Base-by-base conservation (phyloP, 2,113 vertebrate species). In the Onychostoma macrolepis region DNA sequence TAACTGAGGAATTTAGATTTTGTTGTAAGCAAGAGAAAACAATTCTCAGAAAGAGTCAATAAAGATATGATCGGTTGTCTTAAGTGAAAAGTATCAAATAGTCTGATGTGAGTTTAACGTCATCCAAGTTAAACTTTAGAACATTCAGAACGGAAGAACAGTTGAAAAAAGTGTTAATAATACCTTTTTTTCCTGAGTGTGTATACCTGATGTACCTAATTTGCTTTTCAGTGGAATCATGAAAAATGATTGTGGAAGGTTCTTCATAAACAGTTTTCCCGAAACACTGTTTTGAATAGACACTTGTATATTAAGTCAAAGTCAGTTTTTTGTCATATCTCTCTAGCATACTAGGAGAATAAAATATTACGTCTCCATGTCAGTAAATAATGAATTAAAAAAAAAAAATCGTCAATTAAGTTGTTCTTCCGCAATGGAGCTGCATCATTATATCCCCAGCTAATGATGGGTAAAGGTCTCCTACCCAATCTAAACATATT, bases 401-500 rank as follows among this genome's bases (percentile, higher is more conserved):
- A 38, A 76, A 48, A 33, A 45, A 33, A 69, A 65, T 24, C 4
- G 19, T 67, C 15, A 61, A 43, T 81, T 11, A 69, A 74, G 10
- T 45, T 19, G 19, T 61, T 48, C 45, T 30, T 86, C 21, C 6
- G 15, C 36, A 76, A 76, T 43, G 38, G 36, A 58, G 38, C 10
- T 7, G 41, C 53, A 61, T 85, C 33, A 48, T 76, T 76, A 76
- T 48, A 76, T 26, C 74, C 41, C 41, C 5, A 10, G 81, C 19
- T 63, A 76, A 72, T 65, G 80, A 76, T 61, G 48, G 50, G 71
- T 63, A 74, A 82, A 82, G 26, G 50, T 85, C 69, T 75, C 76
- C 36, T 76, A 80, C 38, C 53, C 50, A 75, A 33, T 38, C 65
- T 85, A 80, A 85, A 82, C 82, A 85, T 71, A 86, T 45, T 58